phyloP scores from a whole-genome alignment of 2,113 vertebrate species.

The Rhinichthys klamathensis region DNA sequence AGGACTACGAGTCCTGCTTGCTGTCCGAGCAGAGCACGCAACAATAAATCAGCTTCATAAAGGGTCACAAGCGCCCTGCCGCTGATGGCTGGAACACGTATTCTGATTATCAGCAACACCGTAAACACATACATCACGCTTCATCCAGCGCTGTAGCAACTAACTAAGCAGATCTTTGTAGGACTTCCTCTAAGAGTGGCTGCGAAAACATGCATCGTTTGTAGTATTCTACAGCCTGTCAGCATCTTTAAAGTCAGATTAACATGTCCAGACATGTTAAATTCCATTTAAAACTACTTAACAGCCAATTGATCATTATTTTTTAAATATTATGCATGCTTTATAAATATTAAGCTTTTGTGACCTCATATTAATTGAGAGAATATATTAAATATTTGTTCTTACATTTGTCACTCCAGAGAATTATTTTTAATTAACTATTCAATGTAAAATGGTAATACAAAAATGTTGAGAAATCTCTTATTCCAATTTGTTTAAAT shows the following conservation, averaged over 20 bases:
- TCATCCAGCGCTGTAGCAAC: constrained; percentile 50
- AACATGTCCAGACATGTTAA: not conserved
- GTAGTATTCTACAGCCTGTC: not conserved
- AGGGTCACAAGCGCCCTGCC: constrained; percentile 68
- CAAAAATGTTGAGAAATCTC: not conserved
- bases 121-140: constrained; percentile 71
- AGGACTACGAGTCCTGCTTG: constrained; percentile 67
- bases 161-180: constrained; percentile 64
- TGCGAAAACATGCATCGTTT: not conserved
- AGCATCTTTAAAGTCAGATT: not conserved
- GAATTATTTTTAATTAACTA: not conserved
- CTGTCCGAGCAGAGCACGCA: constrained; percentile 69
- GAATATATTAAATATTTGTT: not conserved
- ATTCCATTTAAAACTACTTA: not conserved
- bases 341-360: not conserved
- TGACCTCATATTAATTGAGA: not conserved
- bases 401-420: too few relatives aligned
- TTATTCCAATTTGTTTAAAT: too few relatives aligned
- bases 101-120: constrained; percentile 67
- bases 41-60: constrained; percentile 75
- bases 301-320: not conserved
- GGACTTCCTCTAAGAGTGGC: not conserved
- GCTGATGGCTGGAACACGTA: constrained; percentile 69
- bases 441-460: not conserved
- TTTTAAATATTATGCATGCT: not conserved